These are phyloP conservation scores for Leptoclinus maculatus DNA, from an alignment of 2,797 vertebrate genomes.

Conservation along the genomic window DNA sequence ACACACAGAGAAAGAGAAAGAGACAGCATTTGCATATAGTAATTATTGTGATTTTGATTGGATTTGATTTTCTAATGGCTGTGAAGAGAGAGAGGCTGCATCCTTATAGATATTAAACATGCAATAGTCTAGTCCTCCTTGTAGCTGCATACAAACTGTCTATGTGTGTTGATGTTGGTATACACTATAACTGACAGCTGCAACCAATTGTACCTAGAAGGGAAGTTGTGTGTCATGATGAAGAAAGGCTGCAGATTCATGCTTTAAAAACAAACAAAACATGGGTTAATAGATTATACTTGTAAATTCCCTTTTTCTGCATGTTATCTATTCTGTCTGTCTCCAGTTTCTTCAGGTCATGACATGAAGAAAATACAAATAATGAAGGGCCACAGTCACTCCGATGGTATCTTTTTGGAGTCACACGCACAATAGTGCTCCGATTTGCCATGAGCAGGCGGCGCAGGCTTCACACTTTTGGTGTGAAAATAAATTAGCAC, in stretches of 20 bases:
- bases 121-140: neutral
- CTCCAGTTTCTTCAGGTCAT: constrained; percentile 6
- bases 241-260: neutral
- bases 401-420: neutral
- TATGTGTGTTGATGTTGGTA: neutral
- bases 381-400: constrained; percentile 5
- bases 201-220: neutral
- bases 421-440: neutral
- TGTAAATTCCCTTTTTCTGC: neutral
- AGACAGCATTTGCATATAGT: constrained; percentile 23
- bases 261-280: neutral
- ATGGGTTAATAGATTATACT: neutral
- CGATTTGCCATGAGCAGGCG: constrained; percentile 19
- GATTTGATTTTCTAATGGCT: constrained; percentile 12
- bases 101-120: neutral
- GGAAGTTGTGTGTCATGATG: neutral
- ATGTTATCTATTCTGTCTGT: neutral
- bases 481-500: constrained; percentile 60
- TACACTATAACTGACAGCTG: neutral
- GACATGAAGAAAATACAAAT: constrained; percentile 5
- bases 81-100: constrained; percentile 14
- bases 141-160: neutral
- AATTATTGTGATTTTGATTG: constrained; percentile 46
- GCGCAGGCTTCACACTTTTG: constrained; percentile 19
- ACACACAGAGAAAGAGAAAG: constrained; percentile 1